These are phyloP conservation scores for Brachirus orientalis DNA, from an alignment of 2,113 vertebrate genomes.

Conservation along the genomic window DNA sequence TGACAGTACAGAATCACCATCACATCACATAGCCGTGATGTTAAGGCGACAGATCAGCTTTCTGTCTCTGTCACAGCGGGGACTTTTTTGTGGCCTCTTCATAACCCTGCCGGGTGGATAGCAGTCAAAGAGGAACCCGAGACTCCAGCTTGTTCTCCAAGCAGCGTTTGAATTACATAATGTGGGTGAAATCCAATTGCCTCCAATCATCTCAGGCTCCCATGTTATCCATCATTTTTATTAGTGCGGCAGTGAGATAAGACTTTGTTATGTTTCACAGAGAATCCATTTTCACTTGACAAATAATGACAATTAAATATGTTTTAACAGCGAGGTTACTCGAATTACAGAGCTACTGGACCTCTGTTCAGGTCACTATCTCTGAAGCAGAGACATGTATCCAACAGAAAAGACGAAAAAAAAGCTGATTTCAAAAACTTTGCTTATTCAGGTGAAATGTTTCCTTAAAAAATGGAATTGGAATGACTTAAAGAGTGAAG, in stretches of 20 bases:
- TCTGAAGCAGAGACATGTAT: constrained; percentile 2
- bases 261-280: constrained; percentile 80
- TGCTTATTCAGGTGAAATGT: constrained; percentile 39
- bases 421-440: constrained; percentile 44
- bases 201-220: constrained; percentile 76
- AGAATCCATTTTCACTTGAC: constrained; percentile 78
- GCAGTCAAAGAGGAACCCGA: constrained; percentile 69
- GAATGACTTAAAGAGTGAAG: constrained; percentile 39
- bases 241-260: constrained; percentile 80
- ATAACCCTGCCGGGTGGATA: constrained; percentile 53
- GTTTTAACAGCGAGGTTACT: constrained; percentile 53
- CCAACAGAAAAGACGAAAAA: constrained; percentile 15
- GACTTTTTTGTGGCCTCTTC: constrained; percentile 49
- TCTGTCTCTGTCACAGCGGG: constrained; percentile 30
- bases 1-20: not conserved
- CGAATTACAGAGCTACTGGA: constrained; percentile 28
- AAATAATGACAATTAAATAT: constrained; percentile 70
- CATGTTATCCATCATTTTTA: constrained; percentile 85
- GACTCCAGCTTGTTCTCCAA: constrained; percentile 67
- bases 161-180: constrained; percentile 81
- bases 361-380: constrained; percentile 17
- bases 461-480: constrained; percentile 30
- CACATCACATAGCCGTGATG: not conserved
- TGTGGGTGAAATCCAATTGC: constrained; percentile 83
- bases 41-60: constrained; percentile 15